Percentiles rank a stretch among this genome's conserved stretches.
Evolutionary conservation across 2,113 vertebrate genomes (phyloP).

Genomic region (Coptodon bakossiorum): DNA sequence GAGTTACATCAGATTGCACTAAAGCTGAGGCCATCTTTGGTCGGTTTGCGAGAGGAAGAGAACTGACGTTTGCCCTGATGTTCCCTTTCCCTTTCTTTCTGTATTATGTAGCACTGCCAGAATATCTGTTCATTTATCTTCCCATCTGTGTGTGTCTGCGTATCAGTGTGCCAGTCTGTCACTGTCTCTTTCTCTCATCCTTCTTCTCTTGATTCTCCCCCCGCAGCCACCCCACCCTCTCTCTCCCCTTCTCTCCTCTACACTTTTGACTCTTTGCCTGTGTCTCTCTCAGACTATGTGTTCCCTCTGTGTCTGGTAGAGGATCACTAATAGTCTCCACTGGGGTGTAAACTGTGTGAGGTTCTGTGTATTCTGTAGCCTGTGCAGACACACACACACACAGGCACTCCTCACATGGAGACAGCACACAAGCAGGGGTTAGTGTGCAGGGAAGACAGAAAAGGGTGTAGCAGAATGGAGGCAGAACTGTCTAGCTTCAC

Average conservation of each 20-base stretch:
- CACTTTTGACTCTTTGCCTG: constrained; percentile 27
- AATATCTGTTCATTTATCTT: constrained; percentile 53
- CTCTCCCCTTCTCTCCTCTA: neutral
- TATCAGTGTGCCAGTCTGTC: constrained; percentile 39
- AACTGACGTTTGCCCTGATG: constrained; percentile 37
- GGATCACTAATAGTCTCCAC: constrained; percentile 55
- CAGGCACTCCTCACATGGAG: neutral
- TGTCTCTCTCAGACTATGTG: constrained; percentile 27
- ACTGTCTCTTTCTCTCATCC: constrained; percentile 33
- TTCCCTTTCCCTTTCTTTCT: constrained; percentile 47
- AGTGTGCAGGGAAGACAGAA: neutral
- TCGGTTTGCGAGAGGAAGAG: constrained; percentile 50
- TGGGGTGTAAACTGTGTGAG: constrained; percentile 51
- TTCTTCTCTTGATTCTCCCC: constrained; percentile 22
- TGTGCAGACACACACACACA: neutral
- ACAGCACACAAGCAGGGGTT: constrained; percentile 7
- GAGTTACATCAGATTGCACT: constrained; percentile 64
- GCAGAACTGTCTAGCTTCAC: neutral
- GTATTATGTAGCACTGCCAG: constrained; percentile 40
- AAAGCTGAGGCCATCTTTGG: constrained; percentile 47
- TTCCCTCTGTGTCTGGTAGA: constrained; percentile 28
- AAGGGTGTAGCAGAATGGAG: neutral
- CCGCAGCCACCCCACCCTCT: neutral
- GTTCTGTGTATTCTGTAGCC: constrained; percentile 10
- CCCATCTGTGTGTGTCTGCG: constrained; percentile 45